These are phyloP conservation scores for Oncorhynchus kisutch DNA, from an alignment of 2,113 vertebrate species.

Conservation along the genomic window DNA sequence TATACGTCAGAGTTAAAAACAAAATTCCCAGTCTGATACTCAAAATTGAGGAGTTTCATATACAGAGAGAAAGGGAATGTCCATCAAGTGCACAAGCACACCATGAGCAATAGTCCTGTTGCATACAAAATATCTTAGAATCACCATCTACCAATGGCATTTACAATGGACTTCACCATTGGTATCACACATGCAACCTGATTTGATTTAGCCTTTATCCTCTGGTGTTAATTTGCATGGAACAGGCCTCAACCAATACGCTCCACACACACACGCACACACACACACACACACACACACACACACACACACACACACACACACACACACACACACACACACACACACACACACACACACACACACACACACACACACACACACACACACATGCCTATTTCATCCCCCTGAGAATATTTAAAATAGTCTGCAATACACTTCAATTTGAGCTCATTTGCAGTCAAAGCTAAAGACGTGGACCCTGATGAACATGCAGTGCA, in stretches of 20 bases:
- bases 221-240: slow-evolving; percentile 40
- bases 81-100: not conserved
- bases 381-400: not conserved
- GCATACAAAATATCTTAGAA: slow-evolving; percentile 11
- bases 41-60: too few relatives aligned
- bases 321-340: too few relatives aligned
- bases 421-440: slow-evolving; percentile 57
- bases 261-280: not conserved
- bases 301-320: too few relatives aligned
- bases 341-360: slow-evolving; percentile 7
- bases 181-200: slow-evolving; percentile 40
- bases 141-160: slow-evolving; percentile 38
- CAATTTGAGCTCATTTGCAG: slow-evolving; percentile 73
- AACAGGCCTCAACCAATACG: slow-evolving; percentile 15
- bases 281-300: too few relatives aligned
- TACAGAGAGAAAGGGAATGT: not conserved
- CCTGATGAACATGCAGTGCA: slow-evolving; percentile 60
- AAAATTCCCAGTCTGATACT: too few relatives aligned
- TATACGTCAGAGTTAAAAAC: too few relatives aligned
- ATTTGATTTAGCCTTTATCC: slow-evolving; percentile 52
- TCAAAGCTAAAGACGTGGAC: slow-evolving; percentile 52
- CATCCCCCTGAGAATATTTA: not conserved
- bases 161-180: slow-evolving; percentile 39
- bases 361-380: slow-evolving; percentile 32
- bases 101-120: not conserved